Evolutionary conservation across 2,888 invertebrate species (phyloP).

Genomic region (Bruchidius siliquastri): DNA sequence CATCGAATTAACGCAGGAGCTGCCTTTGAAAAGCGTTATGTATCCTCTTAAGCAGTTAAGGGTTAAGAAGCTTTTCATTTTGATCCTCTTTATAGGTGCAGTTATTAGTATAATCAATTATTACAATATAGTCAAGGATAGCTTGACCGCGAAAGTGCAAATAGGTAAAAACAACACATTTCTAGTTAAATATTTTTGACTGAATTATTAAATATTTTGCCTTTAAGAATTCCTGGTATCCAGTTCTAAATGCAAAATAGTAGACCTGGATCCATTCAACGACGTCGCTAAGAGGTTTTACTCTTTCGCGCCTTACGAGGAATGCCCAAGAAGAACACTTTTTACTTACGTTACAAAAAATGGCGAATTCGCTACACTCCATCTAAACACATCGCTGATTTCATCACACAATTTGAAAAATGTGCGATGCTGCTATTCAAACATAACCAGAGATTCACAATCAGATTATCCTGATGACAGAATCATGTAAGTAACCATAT

Average conservation of each 20-base stretch:
- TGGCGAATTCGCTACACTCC: conserved; percentile 20
- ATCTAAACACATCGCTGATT: conserved; percentile 25
- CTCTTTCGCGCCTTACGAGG: conserved; percentile 23
- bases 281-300: conserved; percentile 29
- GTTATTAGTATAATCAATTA: too few species aligned
- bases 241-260: conserved; percentile 32
- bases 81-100: too few species aligned
- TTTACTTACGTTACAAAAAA: conserved; percentile 30
- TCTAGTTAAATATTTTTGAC: too few species aligned
- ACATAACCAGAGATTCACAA: conserved; percentile 31
- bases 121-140: too few species aligned
- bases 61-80: too few species aligned
- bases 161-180: too few species aligned
- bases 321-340: conserved; percentile 28
- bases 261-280: conserved; percentile 32
- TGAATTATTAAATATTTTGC: too few species aligned
- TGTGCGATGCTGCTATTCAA: conserved; percentile 35
- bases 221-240: conserved; percentile 25
- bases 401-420: conserved; percentile 28
- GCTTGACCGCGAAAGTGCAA: too few species aligned
- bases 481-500: conserved; percentile 31
- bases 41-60: too few species aligned
- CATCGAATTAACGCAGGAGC: too few species aligned
- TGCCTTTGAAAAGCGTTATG: too few species aligned
- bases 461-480: conserved; percentile 29